Percentiles rank a stretch among this genome's conserved stretches.
These are phyloP conservation scores for Eulemur macaco DNA, from an alignment of 2,113 vertebrate species.

Conservation along the genomic window DNA sequence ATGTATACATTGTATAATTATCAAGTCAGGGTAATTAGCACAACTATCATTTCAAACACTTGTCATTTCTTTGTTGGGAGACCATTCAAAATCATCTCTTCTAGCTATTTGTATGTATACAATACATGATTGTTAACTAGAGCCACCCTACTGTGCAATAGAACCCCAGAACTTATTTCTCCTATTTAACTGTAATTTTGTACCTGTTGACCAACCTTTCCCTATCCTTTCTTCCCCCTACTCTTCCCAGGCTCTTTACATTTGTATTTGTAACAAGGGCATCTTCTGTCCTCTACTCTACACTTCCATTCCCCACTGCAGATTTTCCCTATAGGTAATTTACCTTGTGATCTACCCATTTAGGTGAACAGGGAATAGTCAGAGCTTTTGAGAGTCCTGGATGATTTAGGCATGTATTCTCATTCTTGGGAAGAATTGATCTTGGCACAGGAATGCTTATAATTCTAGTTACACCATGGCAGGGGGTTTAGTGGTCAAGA, in stretches of 20 bases:
- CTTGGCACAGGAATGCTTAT: not conserved
- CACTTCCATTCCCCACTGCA: not conserved
- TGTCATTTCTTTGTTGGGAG: not conserved
- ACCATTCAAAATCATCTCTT: not conserved
- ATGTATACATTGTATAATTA: not conserved
- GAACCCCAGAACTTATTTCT: not conserved
- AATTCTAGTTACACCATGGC: not conserved
- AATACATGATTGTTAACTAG: not conserved
- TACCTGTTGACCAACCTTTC: not conserved
- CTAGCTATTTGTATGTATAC: not conserved
- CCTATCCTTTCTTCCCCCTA: not conserved
- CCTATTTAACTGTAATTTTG: not conserved
- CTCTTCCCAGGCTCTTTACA: not conserved
- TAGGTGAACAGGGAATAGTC: not conserved
- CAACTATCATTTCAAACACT: not conserved
- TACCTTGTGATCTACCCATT: not conserved
- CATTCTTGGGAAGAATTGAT: not conserved
- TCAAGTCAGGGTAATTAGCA: not conserved
- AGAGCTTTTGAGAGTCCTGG: not conserved
- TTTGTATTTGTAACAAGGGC: not conserved
- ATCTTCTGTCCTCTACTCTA: not conserved
- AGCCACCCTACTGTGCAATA: not conserved
- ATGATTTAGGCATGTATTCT: not conserved
- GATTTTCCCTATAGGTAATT: not conserved
- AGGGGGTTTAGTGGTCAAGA: not conserved